These are phyloP conservation scores for Xiphydria camelus DNA, from an alignment of 2,888 invertebrate species.

Conservation along the genomic window DNA sequence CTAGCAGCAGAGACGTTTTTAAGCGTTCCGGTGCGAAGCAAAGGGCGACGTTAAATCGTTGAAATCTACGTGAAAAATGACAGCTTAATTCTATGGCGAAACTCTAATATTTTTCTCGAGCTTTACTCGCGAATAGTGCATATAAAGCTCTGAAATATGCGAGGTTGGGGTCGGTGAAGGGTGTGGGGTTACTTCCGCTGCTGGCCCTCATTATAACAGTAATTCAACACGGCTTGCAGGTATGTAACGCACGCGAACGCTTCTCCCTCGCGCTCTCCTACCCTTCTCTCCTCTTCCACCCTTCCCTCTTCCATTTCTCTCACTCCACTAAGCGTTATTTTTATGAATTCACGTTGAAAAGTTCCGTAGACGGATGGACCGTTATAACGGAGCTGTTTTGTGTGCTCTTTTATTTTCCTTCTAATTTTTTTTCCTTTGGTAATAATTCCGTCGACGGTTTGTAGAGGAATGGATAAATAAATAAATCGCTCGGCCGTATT, in stretches of 20 bases:
- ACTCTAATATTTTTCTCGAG: conserved; percentile 15
- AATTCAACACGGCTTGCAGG: conserved; percentile 13
- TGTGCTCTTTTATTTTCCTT: too few species aligned
- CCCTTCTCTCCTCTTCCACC: neutral
- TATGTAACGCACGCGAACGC: conserved; percentile 8
- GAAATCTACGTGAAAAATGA: conserved; percentile 13
- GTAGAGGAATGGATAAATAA: too few species aligned
- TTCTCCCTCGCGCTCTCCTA: neutral
- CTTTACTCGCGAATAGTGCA: conserved; percentile 2
- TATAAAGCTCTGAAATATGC: conserved; percentile 14
- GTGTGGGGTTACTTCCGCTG: conserved; percentile 3
- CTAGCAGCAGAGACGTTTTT: too few species aligned
- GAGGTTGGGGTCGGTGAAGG: neutral
- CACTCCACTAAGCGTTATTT: neutral
- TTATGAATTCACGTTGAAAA: neutral
- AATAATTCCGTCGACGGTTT: too few species aligned
- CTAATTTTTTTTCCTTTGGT: too few species aligned
- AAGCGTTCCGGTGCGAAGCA: conserved; percentile 6
- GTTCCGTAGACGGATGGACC: too few species aligned
- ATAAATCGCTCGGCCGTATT: too few species aligned
- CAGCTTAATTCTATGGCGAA: conserved; percentile 15
- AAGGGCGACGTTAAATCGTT: conserved; percentile 6
- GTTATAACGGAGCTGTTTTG: too few species aligned
- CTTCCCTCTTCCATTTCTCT: neutral
- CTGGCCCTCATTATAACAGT: conserved; percentile 18